Evolutionary conservation across 2,113 vertebrate genomes (phyloP).

Genomic region (human): DNA sequence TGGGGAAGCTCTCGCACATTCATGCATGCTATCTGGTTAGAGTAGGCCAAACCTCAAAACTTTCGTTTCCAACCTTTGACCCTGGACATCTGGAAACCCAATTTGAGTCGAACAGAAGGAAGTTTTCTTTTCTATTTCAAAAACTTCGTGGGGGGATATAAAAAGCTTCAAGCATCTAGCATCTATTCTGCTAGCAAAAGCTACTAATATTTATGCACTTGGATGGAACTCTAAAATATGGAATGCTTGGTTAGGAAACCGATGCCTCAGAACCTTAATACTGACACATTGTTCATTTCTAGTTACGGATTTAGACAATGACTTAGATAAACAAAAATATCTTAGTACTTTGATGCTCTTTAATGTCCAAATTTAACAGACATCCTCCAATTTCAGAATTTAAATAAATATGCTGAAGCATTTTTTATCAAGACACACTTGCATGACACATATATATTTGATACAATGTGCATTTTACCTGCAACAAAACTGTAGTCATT

Average conservation of each 20-base stretch:
- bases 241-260: constrained; percentile 82
- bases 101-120: constrained; percentile 91
- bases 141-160: constrained; percentile 76
- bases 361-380: constrained; percentile 85
- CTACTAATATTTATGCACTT: constrained; percentile 84
- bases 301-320: constrained; percentile 86
- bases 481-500: constrained; percentile 72
- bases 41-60: constrained; percentile 92
- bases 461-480: constrained; percentile 69
- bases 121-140: constrained; percentile 92
- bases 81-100: constrained; percentile 97
- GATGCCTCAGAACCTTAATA: constrained; percentile 81
- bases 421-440: constrained; percentile 80
- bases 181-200: constrained; percentile 79
- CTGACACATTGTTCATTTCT: constrained; percentile 83
- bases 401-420: constrained; percentile 88
- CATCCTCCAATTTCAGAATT: constrained; percentile 84
- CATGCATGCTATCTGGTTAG: constrained; percentile 85
- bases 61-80: constrained; percentile 97
- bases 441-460: constrained; percentile 70
- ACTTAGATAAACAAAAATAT: constrained; percentile 87
- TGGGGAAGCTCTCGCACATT: constrained; percentile 89
- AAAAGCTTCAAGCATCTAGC: constrained; percentile 82
- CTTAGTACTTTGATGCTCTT: constrained; percentile 86
- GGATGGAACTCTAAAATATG: constrained; percentile 87